phyloP scores from a whole-genome alignment of 2,797 vertebrate genomes.

The Danionella dracula region DNA sequence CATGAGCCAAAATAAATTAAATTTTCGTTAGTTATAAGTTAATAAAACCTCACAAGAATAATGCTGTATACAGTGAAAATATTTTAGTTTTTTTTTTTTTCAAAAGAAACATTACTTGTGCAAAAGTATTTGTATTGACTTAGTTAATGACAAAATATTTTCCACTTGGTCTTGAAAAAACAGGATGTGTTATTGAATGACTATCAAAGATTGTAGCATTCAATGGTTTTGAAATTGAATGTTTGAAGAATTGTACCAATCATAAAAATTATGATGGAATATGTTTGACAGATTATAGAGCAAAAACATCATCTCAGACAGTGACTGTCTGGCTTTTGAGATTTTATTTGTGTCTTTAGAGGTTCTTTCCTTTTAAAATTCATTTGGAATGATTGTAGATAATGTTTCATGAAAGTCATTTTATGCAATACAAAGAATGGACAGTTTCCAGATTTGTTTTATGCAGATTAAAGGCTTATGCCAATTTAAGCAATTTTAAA shows the following conservation, averaged over 20 bases:
- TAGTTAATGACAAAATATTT: too few species aligned
- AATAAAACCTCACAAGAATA: too few species aligned
- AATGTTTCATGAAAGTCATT: not conserved
- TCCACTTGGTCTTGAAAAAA: too few species aligned
- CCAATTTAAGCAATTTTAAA: not conserved
- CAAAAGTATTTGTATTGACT: too few species aligned
- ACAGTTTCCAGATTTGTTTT: not conserved
- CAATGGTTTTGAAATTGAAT: too few species aligned
- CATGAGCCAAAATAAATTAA: conserved; percentile 3
- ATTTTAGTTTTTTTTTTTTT: too few species aligned
- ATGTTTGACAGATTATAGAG: not conserved
- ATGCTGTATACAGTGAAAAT: too few species aligned
- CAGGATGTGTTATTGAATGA: too few species aligned
- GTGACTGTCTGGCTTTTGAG: not conserved
- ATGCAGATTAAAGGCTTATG: not conserved
- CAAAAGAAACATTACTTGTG: too few species aligned
- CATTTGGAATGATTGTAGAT: not conserved
- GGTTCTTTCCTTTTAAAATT: not conserved
- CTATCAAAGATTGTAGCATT: too few species aligned
- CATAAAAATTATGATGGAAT: not conserved
- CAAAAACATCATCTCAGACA: not conserved
- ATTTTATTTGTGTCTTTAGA: not conserved
- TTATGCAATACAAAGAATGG: not conserved
- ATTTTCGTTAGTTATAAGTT: too few species aligned
- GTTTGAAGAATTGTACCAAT: too few species aligned